phyloP scores from a whole-genome alignment of 2,888 invertebrate species.

The Sinopyrophorus schimmeli region DNA sequence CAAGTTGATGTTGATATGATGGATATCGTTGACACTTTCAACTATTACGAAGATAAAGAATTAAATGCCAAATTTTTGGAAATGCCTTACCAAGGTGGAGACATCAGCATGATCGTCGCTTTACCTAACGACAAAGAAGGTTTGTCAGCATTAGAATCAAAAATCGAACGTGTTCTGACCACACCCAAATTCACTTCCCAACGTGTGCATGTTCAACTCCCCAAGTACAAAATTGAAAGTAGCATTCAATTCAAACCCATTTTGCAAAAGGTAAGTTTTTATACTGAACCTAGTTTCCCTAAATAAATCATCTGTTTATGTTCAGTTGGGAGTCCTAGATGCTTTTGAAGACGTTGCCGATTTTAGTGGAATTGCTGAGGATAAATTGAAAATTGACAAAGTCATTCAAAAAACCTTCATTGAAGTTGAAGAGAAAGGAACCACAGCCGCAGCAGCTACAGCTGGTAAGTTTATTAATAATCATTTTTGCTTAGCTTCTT shows the following conservation, averaged over 20 bases:
- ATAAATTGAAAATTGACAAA: constrained; percentile 39
- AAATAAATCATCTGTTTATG: background rate
- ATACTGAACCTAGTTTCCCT: background rate
- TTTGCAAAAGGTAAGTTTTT: constrained; percentile 9
- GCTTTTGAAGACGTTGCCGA: constrained; percentile 34
- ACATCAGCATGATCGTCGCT: constrained; percentile 34
- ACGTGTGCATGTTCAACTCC: constrained; percentile 7
- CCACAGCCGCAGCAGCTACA: constrained; percentile 13
- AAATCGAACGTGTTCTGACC: constrained; percentile 23
- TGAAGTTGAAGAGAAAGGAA: constrained; percentile 48
- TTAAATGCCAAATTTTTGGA: constrained; percentile 43
- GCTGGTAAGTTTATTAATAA: constrained; percentile 3
- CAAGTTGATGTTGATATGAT: constrained; percentile 44
- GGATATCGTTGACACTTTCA: constrained; percentile 40
- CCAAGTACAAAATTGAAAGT: constrained; percentile 13
- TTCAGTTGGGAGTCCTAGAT: constrained; percentile 34
- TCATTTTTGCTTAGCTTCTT: background rate
- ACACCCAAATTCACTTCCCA: constrained; percentile 1
- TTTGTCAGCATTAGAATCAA: constrained; percentile 28
- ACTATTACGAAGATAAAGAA: constrained; percentile 14
- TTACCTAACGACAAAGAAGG: constrained; percentile 35
- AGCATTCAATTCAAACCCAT: constrained; percentile 14
- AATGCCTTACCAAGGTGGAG: constrained; percentile 38
- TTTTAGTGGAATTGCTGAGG: constrained; percentile 43
- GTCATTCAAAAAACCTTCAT: constrained; percentile 51